Evolutionary conservation across 1,140 invertebrate genomes (phyloP).

Genomic region (Linepithema humile): DNA sequence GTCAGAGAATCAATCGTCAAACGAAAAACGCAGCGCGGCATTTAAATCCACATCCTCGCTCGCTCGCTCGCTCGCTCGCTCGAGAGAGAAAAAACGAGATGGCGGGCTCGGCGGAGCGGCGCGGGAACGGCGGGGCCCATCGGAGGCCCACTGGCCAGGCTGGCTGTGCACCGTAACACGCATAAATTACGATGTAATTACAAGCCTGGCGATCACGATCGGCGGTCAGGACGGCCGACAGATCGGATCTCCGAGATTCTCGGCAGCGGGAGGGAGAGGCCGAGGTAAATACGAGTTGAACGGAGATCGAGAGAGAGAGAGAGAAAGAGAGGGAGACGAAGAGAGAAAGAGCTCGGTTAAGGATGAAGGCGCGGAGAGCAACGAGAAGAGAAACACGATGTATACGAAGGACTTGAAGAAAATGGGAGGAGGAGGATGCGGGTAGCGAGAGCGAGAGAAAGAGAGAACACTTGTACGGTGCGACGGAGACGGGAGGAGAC

Average conservation of each 20-base stretch:
- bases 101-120: not conserved
- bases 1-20: slow-evolving; percentile 69
- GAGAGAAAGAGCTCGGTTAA: slow-evolving; percentile 6
- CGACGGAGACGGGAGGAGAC: not conserved
- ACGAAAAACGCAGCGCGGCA: slow-evolving; percentile 56
- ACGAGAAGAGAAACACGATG: slow-evolving; percentile 31
- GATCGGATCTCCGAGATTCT: slow-evolving; percentile 75
- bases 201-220: slow-evolving; percentile 80
- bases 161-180: slow-evolving; percentile 78
- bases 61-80: no score
- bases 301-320: no score
- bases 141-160: slow-evolving; percentile 56
- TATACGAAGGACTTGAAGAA: slow-evolving; percentile 36
- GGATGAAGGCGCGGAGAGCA: slow-evolving; percentile 21
- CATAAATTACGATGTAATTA: slow-evolving; percentile 84
- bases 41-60: slow-evolving; percentile 74
- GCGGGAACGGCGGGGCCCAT: slow-evolving; percentile 36
- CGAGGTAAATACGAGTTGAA: slow-evolving; percentile 27
- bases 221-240: slow-evolving; percentile 72
- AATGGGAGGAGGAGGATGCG: not conserved
- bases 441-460: not conserved
- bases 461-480: not conserved
- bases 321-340: not conserved
- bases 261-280: slow-evolving; percentile 40
- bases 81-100: slow-evolving; percentile 20